Percentiles rank a stretch among this genome's conserved stretches.
phyloP scores from a whole-genome alignment of 2,113 vertebrate genomes.

The Columba livia region DNA sequence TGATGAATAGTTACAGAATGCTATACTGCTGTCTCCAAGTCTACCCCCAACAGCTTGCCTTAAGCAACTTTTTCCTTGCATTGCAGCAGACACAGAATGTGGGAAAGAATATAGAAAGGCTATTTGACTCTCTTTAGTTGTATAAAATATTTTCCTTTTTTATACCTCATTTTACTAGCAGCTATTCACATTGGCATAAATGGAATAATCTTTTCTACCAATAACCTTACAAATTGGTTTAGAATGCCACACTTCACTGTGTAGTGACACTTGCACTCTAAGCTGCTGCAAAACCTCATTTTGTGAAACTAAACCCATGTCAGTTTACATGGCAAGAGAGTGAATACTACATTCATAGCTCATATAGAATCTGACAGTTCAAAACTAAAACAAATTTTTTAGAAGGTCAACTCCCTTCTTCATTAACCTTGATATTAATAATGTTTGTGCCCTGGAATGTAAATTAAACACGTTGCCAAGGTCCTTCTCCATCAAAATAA shows the following conservation, averaged over 20 bases:
- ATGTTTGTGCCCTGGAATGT: conserved; percentile 51
- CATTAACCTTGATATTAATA: conserved; percentile 49
- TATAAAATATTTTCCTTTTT: conserved; percentile 32
- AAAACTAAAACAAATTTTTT: conserved; percentile 64
- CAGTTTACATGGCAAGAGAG: conserved; percentile 31
- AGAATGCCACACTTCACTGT: not conserved
- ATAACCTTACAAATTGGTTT: conserved; percentile 36
- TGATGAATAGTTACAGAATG: not conserved
- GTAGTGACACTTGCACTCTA: conserved; percentile 16
- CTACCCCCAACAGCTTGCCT: not conserved
- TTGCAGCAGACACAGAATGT: not conserved
- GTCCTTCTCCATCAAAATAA: conserved; percentile 55
- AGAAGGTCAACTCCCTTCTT: conserved; percentile 18
- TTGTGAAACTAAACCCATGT: conserved; percentile 58
- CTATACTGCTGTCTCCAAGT: not conserved
- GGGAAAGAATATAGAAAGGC: not conserved
- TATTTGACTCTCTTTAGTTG: not conserved
- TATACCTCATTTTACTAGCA: conserved; percentile 6
- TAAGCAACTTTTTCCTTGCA: not conserved
- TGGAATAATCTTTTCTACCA: not conserved
- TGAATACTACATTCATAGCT: conserved; percentile 30
- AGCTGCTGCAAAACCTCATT: conserved; percentile 54
- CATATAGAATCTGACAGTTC: conserved; percentile 47
- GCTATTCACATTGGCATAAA: conserved; percentile 3
- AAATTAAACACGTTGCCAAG: conserved; percentile 18